Percentiles rank a stretch among this genome's conserved stretches.
Evolutionary conservation across 2,888 invertebrate genomes (phyloP).

Genomic region (Aethes cnicana): DNA sequence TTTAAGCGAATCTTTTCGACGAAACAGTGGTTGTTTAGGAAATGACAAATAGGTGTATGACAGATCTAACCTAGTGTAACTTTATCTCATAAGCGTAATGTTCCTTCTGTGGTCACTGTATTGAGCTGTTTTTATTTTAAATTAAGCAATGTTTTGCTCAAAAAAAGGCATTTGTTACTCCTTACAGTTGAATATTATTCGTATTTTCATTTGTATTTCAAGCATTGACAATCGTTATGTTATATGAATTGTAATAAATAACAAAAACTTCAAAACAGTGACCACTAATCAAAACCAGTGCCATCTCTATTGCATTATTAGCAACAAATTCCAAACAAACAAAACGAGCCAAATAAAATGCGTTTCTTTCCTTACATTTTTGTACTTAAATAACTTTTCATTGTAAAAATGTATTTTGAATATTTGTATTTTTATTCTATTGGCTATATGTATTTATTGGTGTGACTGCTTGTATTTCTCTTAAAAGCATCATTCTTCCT

Average conservation of each 20-base stretch:
- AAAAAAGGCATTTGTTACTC: too few species aligned
- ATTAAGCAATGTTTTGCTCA: too few species aligned
- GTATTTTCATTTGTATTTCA: too few species aligned
- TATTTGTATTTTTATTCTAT: slow-evolving; percentile 22
- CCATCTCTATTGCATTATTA: slow-evolving; percentile 24
- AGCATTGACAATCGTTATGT: too few species aligned
- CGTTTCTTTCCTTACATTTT: slow-evolving; percentile 33
- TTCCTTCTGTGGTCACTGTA: slow-evolving; percentile 11
- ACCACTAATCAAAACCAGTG: slow-evolving; percentile 15
- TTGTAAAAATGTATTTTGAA: slow-evolving; percentile 37
- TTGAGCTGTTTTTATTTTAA: background rate
- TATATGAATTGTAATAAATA: too few species aligned
- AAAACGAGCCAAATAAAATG: slow-evolving; percentile 40
- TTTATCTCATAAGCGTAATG: slow-evolving; percentile 8
- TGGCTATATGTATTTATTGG: slow-evolving; percentile 20
- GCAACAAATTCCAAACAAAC: slow-evolving; percentile 13
- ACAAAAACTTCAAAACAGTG: background rate
- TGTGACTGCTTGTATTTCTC: slow-evolving; percentile 7
- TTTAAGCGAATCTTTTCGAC: slow-evolving; percentile 21
- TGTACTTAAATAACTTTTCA: slow-evolving; percentile 33
- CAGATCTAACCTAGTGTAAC: slow-evolving; percentile 22
- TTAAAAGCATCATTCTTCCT: too few species aligned
- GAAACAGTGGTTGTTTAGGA: slow-evolving; percentile 37
- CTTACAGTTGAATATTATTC: too few species aligned
- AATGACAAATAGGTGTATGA: slow-evolving; percentile 37